Base-by-base conservation (phyloP, 2,888 invertebrate genomes). In the Micropterix aruncella region DNA sequence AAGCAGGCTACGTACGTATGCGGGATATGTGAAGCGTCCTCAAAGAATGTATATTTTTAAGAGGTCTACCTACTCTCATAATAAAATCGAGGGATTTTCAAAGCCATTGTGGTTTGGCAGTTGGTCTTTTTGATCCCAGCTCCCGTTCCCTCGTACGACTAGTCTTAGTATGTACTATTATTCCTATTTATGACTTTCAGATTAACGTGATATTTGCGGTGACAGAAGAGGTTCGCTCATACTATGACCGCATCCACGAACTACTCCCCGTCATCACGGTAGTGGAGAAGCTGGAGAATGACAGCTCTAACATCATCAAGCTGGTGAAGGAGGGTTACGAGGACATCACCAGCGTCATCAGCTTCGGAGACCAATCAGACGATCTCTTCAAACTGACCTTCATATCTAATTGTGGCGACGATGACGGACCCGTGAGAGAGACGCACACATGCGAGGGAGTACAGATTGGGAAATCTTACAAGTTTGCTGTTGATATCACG, bases 181-280 rank as follows among this genome's bases (percentile, higher is more conserved):
- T n/a, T n/a, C n/a, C n/a, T n/a, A n/a, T n/a, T n/a, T n/a, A n/a
- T n/a, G n/a, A n/a, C n/a, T n/a, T n/a, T n/a, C n/a, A n/a, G n/a
- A 79, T 87, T 37, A 89, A 86, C 62, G 75, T 94, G 4, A 90
- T 94, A 54, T 89, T 92, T 60, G 91, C 91, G 0, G 87, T 89
- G 1, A 89, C 88, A 1, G 72, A 77, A 53, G 70, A 75, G 47
- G 80, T 81, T 37, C 71, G 77, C 5, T 56, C 62, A 4, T 79
- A 83, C 43, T 92, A 90, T 61, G 68, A 77, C 48, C 69, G 77
- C 52, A 66, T 93, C 38, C 77, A 79, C 43, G 64, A 74, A 19
- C 67, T 87, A 16, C 73, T 94, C 50, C 77, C 71, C 46, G 77
- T 79, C 52, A 77, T 84, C 48, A 81, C 87, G 1, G 82, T 80